Evolutionary conservation across 2,113 vertebrate genomes (phyloP).

Genomic region (Neogale vison): DNA sequence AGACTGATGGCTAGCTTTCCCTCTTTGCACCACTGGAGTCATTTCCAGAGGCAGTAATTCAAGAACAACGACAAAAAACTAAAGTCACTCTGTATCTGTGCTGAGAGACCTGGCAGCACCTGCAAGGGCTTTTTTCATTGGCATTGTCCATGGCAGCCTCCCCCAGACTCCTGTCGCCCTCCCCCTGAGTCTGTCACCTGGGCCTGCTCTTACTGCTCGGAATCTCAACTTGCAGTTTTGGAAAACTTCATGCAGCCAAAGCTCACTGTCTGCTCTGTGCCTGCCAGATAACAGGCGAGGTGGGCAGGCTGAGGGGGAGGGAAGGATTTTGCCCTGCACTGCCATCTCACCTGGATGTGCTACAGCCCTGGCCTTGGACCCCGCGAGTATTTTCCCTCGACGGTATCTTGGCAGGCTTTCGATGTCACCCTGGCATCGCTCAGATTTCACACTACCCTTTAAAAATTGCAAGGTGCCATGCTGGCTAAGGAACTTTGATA

Average conservation of each 20-base stretch:
- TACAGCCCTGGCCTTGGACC: neutral
- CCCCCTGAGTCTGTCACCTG: neutral
- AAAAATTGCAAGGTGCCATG: neutral
- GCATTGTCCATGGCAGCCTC: neutral
- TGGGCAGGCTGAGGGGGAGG: too few relatives aligned
- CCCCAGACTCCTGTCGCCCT: rapidly evolving
- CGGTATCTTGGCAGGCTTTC: neutral
- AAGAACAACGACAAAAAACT: neutral
- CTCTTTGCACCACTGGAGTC: neutral
- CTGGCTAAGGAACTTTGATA: neutral
- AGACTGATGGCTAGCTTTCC: neutral
- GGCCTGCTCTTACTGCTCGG: neutral
- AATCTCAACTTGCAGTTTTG: neutral
- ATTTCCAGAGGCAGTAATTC: neutral
- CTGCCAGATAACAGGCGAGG: neutral
- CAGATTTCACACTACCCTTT: neutral
- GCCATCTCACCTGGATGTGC: neutral
- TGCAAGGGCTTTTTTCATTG: neutral
- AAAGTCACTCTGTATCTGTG: neutral
- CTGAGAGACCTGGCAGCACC: neutral
- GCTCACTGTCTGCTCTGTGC: neutral
- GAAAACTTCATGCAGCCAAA: slow-evolving; percentile 42
- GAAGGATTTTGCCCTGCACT: neutral
- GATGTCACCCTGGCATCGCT: neutral
- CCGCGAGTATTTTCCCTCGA: neutral